These are phyloP conservation scores for Agrotis exclamationis DNA, from an alignment of 2,888 invertebrate species.

Conservation along the genomic window DNA sequence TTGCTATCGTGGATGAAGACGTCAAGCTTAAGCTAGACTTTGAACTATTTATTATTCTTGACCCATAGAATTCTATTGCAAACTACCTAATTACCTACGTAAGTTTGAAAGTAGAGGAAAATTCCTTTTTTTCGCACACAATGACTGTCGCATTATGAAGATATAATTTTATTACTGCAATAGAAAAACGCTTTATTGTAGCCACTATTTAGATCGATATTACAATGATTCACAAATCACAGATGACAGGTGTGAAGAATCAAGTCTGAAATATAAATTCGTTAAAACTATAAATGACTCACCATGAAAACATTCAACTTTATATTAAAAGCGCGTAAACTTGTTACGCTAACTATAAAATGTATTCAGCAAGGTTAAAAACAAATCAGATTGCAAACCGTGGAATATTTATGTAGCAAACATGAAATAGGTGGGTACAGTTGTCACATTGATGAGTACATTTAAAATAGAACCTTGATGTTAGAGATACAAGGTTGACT, in stretches of 20 bases:
- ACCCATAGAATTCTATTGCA: slow-evolving; percentile 22
- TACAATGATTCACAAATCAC: slow-evolving; percentile 61
- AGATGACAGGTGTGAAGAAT: slow-evolving; percentile 59
- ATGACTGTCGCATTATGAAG: slow-evolving; percentile 22
- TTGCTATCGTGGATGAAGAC: slow-evolving; percentile 35
- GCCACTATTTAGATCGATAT: slow-evolving; percentile 44
- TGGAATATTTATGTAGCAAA: slow-evolving; percentile 75
- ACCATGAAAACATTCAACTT: slow-evolving; percentile 68
- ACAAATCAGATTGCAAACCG: slow-evolving; percentile 74
- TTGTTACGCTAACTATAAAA: slow-evolving; percentile 71
- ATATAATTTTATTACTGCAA: slow-evolving; percentile 51
- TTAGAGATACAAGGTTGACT: slow-evolving; percentile 73
- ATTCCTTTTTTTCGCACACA: slow-evolving; percentile 30
- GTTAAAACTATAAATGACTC: slow-evolving; percentile 63
- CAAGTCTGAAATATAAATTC: slow-evolving; percentile 62
- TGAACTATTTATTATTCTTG: slow-evolving; percentile 30
- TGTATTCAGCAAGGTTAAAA: slow-evolving; percentile 77
- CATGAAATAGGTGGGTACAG: slow-evolving; percentile 72
- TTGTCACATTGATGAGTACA: slow-evolving; percentile 68
- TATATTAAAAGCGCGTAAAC: slow-evolving; percentile 70
- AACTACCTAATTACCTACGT: slow-evolving; percentile 31
- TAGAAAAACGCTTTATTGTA: slow-evolving; percentile 38
- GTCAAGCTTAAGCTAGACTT: slow-evolving; percentile 36
- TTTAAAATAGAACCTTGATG: slow-evolving; percentile 66
- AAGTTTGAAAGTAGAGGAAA: slow-evolving; percentile 40